Conservation (phyloP, 2,797 vertebrate species). For the Thalassophryne amazonica region DNA sequence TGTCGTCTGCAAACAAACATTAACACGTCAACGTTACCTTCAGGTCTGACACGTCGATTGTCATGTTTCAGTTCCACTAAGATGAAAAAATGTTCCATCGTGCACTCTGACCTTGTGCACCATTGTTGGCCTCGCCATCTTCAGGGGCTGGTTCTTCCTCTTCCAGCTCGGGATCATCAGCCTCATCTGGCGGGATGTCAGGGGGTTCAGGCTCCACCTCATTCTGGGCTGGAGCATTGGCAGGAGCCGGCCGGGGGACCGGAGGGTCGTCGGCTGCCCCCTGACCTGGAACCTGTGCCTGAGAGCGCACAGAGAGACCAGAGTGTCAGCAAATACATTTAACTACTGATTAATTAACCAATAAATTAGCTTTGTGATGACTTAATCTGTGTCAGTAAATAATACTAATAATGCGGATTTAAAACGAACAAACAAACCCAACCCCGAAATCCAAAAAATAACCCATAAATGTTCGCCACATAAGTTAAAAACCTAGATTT, state of each 20-base stretch:
- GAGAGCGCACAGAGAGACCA: conserved; percentile 3
- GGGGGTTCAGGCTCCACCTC: conserved; percentile 88
- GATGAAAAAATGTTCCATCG: not conserved
- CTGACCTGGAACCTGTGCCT: conserved; percentile 87
- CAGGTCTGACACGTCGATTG: too few relatives aligned
- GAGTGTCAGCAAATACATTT: not conserved
- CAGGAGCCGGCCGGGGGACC: conserved; percentile 80
- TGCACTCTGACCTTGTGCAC: conserved; percentile 76
- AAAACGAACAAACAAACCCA: too few relatives aligned
- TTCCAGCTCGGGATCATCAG: conserved; percentile 87
- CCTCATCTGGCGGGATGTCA: conserved; percentile 79
- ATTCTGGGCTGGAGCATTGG: conserved; percentile 86
- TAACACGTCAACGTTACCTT: too few relatives aligned
- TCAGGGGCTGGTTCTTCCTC: conserved; percentile 92
- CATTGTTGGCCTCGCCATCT: conserved; percentile 92
- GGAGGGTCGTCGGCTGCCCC: conserved; percentile 83
- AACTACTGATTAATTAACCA: too few relatives aligned
- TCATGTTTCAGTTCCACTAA: not conserved
- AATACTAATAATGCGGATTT: too few relatives aligned
- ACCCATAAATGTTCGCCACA: too few relatives aligned
- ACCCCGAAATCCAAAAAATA: too few relatives aligned
- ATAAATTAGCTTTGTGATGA: too few relatives aligned
- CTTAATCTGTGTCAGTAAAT: too few relatives aligned
- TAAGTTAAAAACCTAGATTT: too few relatives aligned
- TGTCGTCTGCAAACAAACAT: conserved; percentile 89